A percentile compares a stretch with the other conserved stretches of the same genome.
These are phyloP conservation scores for Pantherophis vulpinus DNA, from an alignment of 2,797 vertebrate species.

Conservation along the genomic window DNA sequence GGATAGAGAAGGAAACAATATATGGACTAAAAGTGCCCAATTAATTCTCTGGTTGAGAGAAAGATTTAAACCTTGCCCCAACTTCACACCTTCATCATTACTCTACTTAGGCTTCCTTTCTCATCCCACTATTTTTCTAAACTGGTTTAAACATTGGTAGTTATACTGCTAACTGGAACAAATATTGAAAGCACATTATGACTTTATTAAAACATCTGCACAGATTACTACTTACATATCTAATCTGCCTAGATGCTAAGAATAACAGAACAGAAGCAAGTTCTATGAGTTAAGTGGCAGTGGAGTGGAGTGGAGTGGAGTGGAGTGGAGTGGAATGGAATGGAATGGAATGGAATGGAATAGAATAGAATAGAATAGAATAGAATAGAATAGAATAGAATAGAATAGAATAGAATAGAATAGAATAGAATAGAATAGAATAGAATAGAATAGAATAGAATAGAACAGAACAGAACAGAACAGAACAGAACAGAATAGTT, in stretches of 20 bases:
- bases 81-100: not conserved
- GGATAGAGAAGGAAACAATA: not conserved
- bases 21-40: not conserved
- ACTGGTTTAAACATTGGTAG: not conserved
- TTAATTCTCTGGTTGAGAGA: not conserved
- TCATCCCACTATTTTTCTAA: not conserved
- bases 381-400: too few relatives aligned
- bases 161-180: not conserved
- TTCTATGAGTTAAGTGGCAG: not conserved
- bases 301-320: not conserved
- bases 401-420: too few relatives aligned
- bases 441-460: too few relatives aligned
- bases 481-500: too few relatives aligned
- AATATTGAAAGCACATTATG: not conserved
- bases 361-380: too few relatives aligned
- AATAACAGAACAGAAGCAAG: not conserved
- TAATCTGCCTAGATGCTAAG: not conserved
- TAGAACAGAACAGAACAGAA: too few relatives aligned
- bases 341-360: too few relatives aligned
- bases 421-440: too few relatives aligned
- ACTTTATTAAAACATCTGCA: not conserved
- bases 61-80: not conserved
- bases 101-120: not conserved
- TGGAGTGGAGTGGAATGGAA: too few relatives aligned
- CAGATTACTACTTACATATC: not conserved